phyloP scores from a whole-genome alignment of 2,888 invertebrate genomes.

The Conomelus anceps region DNA sequence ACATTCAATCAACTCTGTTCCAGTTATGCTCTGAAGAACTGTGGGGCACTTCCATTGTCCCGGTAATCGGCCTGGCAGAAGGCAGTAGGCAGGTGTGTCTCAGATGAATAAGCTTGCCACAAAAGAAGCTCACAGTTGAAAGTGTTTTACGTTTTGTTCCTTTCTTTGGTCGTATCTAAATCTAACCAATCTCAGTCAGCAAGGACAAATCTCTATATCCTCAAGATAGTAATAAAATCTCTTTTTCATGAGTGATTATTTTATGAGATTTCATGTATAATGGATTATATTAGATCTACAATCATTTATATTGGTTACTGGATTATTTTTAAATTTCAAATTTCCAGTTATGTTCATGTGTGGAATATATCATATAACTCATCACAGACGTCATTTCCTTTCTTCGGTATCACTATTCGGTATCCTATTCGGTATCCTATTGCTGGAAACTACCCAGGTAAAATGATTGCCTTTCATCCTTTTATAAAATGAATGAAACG shows the following conservation, averaged over 20 bases:
- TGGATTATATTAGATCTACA: too few relatives aligned
- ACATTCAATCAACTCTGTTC: not conserved
- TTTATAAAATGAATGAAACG: too few relatives aligned
- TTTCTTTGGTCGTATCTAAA: not conserved
- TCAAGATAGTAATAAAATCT: too few relatives aligned
- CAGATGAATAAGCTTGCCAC: not conserved
- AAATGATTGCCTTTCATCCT: too few relatives aligned
- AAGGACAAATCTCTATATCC: not conserved
- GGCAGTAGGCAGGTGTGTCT: not conserved
- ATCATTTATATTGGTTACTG: too few relatives aligned
- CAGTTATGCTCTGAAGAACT: not conserved
- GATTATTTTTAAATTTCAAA: too few relatives aligned
- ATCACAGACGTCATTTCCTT: too few relatives aligned
- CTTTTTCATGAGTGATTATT: not conserved
- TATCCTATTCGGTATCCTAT: too few relatives aligned
- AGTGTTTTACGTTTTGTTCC: not conserved
- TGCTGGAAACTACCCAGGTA: too few relatives aligned
- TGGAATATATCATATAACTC: too few relatives aligned
- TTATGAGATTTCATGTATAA: not conserved
- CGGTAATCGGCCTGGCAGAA: not conserved
- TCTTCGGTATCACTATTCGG: too few relatives aligned
- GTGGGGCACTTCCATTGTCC: not conserved
- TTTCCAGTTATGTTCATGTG: too few relatives aligned
- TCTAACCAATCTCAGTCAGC: not conserved
- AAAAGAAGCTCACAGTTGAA: not conserved